These are phyloP conservation scores for Leontocebus nigricollis DNA, from an alignment of 2,797 vertebrate genomes.

Conservation along the genomic window DNA sequence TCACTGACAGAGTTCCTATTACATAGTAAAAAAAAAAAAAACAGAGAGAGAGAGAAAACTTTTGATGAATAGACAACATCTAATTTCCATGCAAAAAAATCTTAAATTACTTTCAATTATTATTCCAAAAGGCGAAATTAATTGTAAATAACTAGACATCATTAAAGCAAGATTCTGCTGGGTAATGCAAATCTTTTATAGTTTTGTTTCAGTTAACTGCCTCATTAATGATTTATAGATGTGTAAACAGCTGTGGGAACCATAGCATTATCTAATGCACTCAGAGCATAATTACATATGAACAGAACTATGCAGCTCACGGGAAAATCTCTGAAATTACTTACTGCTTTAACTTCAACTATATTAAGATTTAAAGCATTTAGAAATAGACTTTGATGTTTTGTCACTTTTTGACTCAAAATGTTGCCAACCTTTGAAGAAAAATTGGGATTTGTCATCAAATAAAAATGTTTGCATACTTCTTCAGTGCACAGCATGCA, in stretches of 20 bases:
- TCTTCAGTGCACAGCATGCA: constrained; percentile 45
- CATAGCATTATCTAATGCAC: constrained; percentile 86
- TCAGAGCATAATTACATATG: constrained; percentile 87
- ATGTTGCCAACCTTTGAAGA: constrained; percentile 61
- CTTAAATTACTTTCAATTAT: constrained; percentile 80
- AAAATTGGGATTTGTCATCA: constrained; percentile 39
- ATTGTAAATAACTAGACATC: constrained; percentile 89
- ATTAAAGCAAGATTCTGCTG: constrained; percentile 85
- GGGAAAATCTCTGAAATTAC: constrained; percentile 84
- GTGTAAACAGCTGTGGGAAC: constrained; percentile 87
- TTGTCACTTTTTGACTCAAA: constrained; percentile 72
- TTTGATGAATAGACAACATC: constrained; percentile 84
- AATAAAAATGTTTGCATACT: constrained; percentile 54
- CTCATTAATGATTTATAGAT: constrained; percentile 90
- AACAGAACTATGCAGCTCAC: constrained; percentile 84
- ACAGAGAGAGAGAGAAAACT: constrained; percentile 69
- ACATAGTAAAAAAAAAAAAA: constrained; percentile 7
- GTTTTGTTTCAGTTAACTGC: constrained; percentile 89
- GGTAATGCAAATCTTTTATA: constrained; percentile 88
- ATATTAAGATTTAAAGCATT: constrained; percentile 84
- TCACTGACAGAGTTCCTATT: constrained; percentile 73
- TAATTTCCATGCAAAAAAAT: constrained; percentile 72
- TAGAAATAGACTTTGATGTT: constrained; percentile 77
- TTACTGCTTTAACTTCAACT: constrained; percentile 83
- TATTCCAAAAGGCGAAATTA: constrained; percentile 88